These are phyloP conservation scores for Venturia canescens DNA, from an alignment of 1,140 invertebrate species.

Conservation along the genomic window DNA sequence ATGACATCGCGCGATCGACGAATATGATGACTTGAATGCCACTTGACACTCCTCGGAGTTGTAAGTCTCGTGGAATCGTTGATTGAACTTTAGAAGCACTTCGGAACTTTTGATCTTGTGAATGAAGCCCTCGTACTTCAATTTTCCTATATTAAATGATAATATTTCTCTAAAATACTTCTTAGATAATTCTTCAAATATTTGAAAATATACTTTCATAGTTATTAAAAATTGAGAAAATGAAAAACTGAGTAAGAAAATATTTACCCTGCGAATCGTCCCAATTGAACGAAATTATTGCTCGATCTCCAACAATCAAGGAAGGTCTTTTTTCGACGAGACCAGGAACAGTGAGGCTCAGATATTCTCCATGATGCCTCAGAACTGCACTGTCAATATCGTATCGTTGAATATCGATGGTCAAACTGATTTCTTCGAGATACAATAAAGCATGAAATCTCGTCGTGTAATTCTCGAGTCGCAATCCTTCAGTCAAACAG, in stretches of 20 bases:
- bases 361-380: slow-evolving; percentile 81
- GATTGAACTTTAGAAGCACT: slow-evolving; percentile 85
- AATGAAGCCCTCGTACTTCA: slow-evolving; percentile 87
- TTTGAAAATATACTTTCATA: too few relatives aligned
- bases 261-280: slow-evolving; percentile 59
- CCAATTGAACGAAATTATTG: slow-evolving; percentile 77
- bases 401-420: slow-evolving; percentile 82
- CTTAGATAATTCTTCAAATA: too few relatives aligned
- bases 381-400: slow-evolving; percentile 83
- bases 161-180: background rate
- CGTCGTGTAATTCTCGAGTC: slow-evolving; percentile 79
- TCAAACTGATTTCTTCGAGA: slow-evolving; percentile 86
- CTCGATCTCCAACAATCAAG: slow-evolving; percentile 87
- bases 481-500: slow-evolving; percentile 75
- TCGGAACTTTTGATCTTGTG: slow-evolving; percentile 83
- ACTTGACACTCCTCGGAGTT: slow-evolving; percentile 82
- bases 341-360: slow-evolving; percentile 87
- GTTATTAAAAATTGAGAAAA: too few relatives aligned
- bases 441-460: slow-evolving; percentile 85
- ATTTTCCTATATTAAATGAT: slow-evolving; percentile 49
- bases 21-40: slow-evolving; percentile 80
- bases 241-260: background rate
- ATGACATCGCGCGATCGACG: slow-evolving; percentile 80
- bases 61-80: slow-evolving; percentile 84
- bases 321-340: slow-evolving; percentile 91